phyloP scores from a whole-genome alignment of 2,113 vertebrate genomes.

The Gopherus flavomarginatus region DNA sequence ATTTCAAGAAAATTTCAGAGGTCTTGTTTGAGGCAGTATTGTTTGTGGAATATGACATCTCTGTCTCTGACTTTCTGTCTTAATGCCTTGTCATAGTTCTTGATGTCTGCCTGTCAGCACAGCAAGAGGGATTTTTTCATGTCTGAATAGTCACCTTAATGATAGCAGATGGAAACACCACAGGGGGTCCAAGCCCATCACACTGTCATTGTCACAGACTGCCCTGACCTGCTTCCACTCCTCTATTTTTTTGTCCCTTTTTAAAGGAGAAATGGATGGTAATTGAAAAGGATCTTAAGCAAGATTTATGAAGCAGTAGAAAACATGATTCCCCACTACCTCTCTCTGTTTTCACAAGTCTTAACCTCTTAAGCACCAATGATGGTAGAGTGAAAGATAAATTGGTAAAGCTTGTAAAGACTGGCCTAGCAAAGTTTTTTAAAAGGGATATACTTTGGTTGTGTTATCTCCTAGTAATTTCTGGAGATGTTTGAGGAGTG shows the following conservation, averaged over 20 bases:
- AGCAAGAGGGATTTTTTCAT: constrained; percentile 91
- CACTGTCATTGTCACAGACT: constrained; percentile 87
- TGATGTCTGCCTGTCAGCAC: constrained; percentile 92
- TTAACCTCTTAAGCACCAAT: constrained; percentile 84
- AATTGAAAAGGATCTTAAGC: constrained; percentile 91
- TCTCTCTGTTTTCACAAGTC: constrained; percentile 81
- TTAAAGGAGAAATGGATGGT: constrained; percentile 89
- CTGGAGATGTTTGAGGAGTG: constrained; percentile 12
- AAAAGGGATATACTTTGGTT: neutral
- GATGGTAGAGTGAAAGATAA: constrained; percentile 67
- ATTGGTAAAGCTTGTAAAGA: constrained; percentile 72
- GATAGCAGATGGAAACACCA: constrained; percentile 93
- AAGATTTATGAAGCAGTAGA: constrained; percentile 84
- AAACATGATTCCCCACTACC: constrained; percentile 73
- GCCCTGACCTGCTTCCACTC: constrained; percentile 88
- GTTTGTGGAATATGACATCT: constrained; percentile 79
- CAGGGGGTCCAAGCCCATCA: constrained; percentile 87
- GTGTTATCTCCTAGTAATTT: constrained; percentile 42
- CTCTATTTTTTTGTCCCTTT: constrained; percentile 85
- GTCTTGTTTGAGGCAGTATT: constrained; percentile 72
- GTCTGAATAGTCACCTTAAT: constrained; percentile 95
- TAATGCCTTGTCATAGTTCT: constrained; percentile 89
- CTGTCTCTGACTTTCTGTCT: constrained; percentile 80
- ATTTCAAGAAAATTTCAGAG: constrained; percentile 75
- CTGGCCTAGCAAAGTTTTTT: constrained; percentile 43